Conservation (phyloP, 2,113 vertebrate genomes). For the Helogale parvula region DNA sequence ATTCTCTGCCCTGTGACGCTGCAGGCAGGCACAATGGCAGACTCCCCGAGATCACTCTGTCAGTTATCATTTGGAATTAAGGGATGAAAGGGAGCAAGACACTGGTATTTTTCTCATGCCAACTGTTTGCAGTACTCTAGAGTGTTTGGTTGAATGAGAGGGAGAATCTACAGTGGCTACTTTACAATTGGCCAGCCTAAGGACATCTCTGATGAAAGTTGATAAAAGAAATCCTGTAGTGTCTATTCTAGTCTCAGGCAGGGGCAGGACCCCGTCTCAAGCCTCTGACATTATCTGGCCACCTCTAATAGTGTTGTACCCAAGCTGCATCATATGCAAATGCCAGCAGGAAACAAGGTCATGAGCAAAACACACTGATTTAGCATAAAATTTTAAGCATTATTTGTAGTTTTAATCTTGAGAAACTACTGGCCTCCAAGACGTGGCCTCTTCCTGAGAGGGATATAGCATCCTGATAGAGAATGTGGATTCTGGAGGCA, state of each 20-base stretch:
- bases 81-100: not conserved
- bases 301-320: not conserved
- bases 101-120: not conserved
- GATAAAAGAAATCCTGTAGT: not conserved
- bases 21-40: not conserved
- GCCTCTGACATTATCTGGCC: not conserved
- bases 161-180: not conserved
- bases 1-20: not conserved
- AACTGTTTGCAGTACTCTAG: not conserved
- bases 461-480: not conserved
- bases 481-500: not conserved
- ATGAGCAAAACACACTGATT: not conserved
- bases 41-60: not conserved
- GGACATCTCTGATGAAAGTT: not conserved
- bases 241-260: not conserved
- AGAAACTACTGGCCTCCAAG: not conserved
- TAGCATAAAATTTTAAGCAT: not conserved
- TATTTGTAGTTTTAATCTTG: not conserved
- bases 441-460: not conserved
- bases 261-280: not conserved
- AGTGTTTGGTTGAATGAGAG: not conserved
- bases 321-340: not conserved
- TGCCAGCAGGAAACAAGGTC: not conserved
- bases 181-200: conserved; percentile 9
- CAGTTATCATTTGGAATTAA: not conserved